Base-by-base conservation (phyloP, 92 coral and sea anemone genomes). In the Epizoanthus fatuus region DNA sequence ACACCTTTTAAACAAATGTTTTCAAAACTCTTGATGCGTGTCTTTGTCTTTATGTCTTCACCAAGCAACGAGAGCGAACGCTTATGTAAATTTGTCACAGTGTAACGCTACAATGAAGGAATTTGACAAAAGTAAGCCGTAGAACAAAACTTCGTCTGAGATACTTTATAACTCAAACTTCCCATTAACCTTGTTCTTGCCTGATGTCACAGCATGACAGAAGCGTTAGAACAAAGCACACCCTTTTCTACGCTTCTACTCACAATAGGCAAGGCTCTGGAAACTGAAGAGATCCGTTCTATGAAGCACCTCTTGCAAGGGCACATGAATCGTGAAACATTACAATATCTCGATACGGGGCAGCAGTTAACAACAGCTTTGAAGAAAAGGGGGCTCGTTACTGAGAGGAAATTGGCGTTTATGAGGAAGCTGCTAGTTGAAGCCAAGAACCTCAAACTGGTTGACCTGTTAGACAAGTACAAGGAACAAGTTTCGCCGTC, bases 251-350 rank as follows among this genome's bases (percentile, higher is more conserved):
- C 74, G 45, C 92, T 94, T 15, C 92, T 94, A 4, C 68, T 80
- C 17, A 90, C 84, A 57, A 90, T 94, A 58, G 98, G 98, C n/a
- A 82, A 71, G 74, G 87, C 78, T 52, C 81, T 96, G 8, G 91
- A 92, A 44, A 72, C 75, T 38, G 92, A 91, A 25, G 80, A 90
- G 38, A 91, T 95, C 49, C 92, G 88, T 9, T 95, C 77, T 75
- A 92, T 96, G 88, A 96, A 95, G 82, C 86, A 79, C 55, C 92
- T 96, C 38, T 93, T 96, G 2, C 94, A 92, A 85, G 99, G 99
- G 20, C 98, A 96, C 84, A 90, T 96, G 40, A 92, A 90, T 83
- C 92, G 90, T 78, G 99, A 96, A 79, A 89, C 93, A 16, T 59
- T 96, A 44, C 91, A 95, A 69, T 75, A 93, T 80, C 90, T 94